A percentile compares a stretch with the other conserved stretches of the same genome.
phyloP scores from a whole-genome alignment of 2,888 invertebrate species.

The Bedellia somnulentella region DNA sequence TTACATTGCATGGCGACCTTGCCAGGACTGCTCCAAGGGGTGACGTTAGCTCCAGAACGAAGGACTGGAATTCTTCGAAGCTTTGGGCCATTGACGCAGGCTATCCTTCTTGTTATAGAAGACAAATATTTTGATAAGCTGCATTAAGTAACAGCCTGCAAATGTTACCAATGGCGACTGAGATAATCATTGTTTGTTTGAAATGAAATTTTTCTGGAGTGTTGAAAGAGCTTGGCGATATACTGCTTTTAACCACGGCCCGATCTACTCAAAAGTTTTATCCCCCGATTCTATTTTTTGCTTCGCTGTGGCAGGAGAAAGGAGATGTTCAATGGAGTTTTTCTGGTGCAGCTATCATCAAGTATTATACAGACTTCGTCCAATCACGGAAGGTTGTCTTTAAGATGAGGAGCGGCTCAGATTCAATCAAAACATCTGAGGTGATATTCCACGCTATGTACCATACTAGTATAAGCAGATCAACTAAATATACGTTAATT shows the following conservation, averaged over 20 bases:
- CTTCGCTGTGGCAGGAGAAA: constrained; percentile 5
- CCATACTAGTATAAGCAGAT: no score
- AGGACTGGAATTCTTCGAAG: constrained; percentile 11
- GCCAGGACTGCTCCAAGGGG: no score
- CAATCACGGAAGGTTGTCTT: constrained; percentile 1
- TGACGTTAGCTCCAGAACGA: no score
- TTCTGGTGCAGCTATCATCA: constrained; percentile 9
- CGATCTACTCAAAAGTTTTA: constrained; percentile 13
- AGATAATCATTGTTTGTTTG: background rate
- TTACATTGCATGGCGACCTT: no score
- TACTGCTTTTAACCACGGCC: constrained; percentile 12
- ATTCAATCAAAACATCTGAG: constrained; percentile 8
- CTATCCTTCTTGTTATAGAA: constrained; percentile 11
- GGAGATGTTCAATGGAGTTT: constrained; percentile 9
- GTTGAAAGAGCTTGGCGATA: constrained; percentile 14
- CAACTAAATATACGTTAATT: constrained; percentile 12
- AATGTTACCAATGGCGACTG: constrained; percentile 14
- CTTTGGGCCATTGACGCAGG: constrained; percentile 11
- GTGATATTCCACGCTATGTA: constrained; percentile 12
- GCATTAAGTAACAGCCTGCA: constrained; percentile 12
- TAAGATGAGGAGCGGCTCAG: constrained; percentile 8
- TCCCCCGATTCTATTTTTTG: constrained; percentile 9
- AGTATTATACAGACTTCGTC: constrained; percentile 7
- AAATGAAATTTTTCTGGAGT: constrained; percentile 13
- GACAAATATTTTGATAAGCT: constrained; percentile 12